Conservation (phyloP, 2,888 invertebrate species). For the Hoplodrina blanda region DNA sequence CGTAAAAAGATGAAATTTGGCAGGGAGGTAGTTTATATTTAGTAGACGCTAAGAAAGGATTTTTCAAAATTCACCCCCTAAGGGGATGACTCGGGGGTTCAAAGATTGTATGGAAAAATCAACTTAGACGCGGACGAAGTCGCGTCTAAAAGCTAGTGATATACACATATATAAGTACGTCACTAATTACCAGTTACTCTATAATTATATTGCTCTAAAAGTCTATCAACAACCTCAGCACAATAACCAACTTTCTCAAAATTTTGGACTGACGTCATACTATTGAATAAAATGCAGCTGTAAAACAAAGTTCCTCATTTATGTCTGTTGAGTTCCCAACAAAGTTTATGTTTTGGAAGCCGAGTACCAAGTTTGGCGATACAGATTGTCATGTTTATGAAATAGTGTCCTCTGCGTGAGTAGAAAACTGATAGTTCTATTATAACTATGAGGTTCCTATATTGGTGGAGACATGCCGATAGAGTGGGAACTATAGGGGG, state of each 20-base stretch:
- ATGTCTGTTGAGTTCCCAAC: slow-evolving; percentile 40
- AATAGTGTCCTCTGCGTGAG: slow-evolving; percentile 44
- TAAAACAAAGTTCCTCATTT: slow-evolving; percentile 57
- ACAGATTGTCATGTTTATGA: slow-evolving; percentile 55
- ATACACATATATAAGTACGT: too few species aligned
- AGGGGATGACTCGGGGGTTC: too few species aligned
- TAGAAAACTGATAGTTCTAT: slow-evolving; percentile 28
- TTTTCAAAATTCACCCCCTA: too few species aligned
- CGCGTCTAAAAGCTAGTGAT: too few species aligned
- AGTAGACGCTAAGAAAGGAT: too few species aligned
- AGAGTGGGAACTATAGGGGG: neutral
- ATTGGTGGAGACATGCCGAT: neutral
- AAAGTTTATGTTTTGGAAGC: slow-evolving; percentile 48
- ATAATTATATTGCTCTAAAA: too few species aligned
- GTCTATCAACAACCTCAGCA: neutral
- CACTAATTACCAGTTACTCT: too few species aligned
- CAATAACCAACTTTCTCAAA: slow-evolving; percentile 8
- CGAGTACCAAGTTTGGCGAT: slow-evolving; percentile 38
- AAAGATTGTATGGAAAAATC: too few species aligned
- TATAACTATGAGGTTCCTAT: neutral
- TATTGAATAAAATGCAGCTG: slow-evolving; percentile 53
- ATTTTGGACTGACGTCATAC: slow-evolving; percentile 34
- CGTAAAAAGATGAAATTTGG: too few species aligned
- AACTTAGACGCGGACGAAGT: too few species aligned
- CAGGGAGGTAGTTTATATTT: too few species aligned